phyloP scores from a whole-genome alignment of 2,797 vertebrate genomes.

The Corythornis leucogaster region DNA sequence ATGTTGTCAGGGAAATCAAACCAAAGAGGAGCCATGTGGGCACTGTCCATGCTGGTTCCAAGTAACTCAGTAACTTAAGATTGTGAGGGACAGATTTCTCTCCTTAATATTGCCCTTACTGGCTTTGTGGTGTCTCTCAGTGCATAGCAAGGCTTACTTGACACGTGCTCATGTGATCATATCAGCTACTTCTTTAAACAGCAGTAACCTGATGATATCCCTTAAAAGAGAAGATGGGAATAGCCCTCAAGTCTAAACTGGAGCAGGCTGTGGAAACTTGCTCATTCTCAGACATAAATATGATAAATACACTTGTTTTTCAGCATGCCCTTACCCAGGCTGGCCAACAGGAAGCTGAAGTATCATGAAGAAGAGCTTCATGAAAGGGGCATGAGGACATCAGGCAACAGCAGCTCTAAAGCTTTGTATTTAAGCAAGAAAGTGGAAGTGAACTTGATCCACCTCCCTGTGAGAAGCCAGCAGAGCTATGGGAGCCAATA shows the following conservation, averaged over 20 bases:
- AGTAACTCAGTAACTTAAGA: neutral
- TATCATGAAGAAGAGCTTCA: neutral
- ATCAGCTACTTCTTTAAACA: neutral
- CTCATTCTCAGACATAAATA: conserved; percentile 19
- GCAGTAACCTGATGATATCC: neutral
- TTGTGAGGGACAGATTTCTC: neutral
- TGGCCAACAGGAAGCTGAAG: neutral
- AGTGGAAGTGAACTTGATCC: neutral
- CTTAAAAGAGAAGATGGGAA: neutral
- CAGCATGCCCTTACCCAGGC: neutral
- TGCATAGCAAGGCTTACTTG: neutral
- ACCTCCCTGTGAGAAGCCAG: neutral
- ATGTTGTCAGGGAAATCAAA: neutral
- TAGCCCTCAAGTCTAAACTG: neutral
- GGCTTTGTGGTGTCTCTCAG: neutral
- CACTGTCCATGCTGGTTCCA: neutral
- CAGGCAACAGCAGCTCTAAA: neutral
- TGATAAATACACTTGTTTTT: conserved; percentile 34
- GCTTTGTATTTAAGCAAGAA: neutral
- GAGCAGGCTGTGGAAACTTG: neutral
- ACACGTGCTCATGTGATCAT: neutral
- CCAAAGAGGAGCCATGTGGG: neutral
- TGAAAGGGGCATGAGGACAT: neutral
- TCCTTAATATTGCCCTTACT: neutral
- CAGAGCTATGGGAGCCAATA: neutral